Evolutionary conservation across 2,797 vertebrate species (phyloP).

Genomic region (Pelobates cultripes): DNA sequence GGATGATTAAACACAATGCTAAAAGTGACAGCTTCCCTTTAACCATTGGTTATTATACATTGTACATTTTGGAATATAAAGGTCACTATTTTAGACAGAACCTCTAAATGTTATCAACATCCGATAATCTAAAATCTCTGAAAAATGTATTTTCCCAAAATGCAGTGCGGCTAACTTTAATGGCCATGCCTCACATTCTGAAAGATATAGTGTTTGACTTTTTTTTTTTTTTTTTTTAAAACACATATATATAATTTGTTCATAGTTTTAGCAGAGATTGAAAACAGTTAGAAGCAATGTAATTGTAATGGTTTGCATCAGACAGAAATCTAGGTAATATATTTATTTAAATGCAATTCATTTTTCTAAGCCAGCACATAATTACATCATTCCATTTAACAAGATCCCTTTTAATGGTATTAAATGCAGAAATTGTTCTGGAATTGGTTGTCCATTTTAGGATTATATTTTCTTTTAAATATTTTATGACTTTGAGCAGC

Average conservation of each 20-base stretch:
- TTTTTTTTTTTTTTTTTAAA: neutral
- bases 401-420: slow-evolving; percentile 4
- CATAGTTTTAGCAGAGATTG: neutral
- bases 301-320: slow-evolving; percentile 5
- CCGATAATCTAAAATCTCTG: too few relatives aligned
- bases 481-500: neutral
- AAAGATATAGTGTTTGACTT: neutral
- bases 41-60: too few relatives aligned
- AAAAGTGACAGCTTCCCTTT: too few relatives aligned
- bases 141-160: too few relatives aligned
- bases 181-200: neutral
- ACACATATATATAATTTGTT: neutral
- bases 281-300: neutral
- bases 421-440: slow-evolving; percentile 3
- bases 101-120: too few relatives aligned
- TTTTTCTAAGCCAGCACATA: neutral
- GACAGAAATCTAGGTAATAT: slow-evolving; percentile 1
- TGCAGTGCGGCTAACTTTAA: neutral
- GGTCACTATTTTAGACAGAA: too few relatives aligned
- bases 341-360: neutral
- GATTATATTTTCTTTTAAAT: neutral
- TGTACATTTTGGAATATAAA: too few relatives aligned
- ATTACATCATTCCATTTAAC: slow-evolving; percentile 5
- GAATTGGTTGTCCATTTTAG: slow-evolving; percentile 1
- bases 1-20: too few relatives aligned